Percentiles rank a stretch among this genome's conserved stretches.
Evolutionary conservation across 2,797 vertebrate species (phyloP).

Genomic region (Ctenopoma kingsleyae): DNA sequence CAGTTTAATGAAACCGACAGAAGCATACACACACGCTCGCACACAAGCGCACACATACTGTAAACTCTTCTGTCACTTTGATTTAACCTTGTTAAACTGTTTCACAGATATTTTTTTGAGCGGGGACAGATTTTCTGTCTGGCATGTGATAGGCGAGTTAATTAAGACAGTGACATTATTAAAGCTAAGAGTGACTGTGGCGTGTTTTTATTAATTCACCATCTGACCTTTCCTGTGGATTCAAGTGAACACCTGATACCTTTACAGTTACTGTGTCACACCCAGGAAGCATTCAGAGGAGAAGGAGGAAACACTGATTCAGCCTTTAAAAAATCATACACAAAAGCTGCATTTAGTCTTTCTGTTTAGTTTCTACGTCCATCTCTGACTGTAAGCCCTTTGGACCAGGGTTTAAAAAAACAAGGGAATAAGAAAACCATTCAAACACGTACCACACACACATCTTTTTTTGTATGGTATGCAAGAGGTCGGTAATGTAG

Average conservation of each 20-base stretch:
- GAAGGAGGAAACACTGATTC: slow-evolving; percentile 24
- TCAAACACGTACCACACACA: slow-evolving; percentile 11
- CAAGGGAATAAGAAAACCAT: background rate
- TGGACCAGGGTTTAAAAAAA: slow-evolving; percentile 15
- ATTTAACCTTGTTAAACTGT: slow-evolving; percentile 70
- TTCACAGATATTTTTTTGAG: slow-evolving; percentile 54
- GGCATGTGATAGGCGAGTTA: slow-evolving; percentile 68
- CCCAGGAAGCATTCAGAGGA: slow-evolving; percentile 19
- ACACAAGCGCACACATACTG: slow-evolving; percentile 13
- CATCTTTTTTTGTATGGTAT: slow-evolving; percentile 6
- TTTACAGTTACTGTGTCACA: slow-evolving; percentile 36
- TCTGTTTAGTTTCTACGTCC: slow-evolving; percentile 26
- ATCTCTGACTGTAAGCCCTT: slow-evolving; percentile 5
- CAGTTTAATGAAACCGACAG: slow-evolving; percentile 49
- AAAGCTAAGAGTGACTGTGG: slow-evolving; percentile 61
- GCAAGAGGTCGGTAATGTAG: slow-evolving; percentile 44
- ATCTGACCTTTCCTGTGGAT: slow-evolving; percentile 73
- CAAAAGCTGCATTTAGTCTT: slow-evolving; percentile 11
- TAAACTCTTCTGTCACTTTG: slow-evolving; percentile 64
- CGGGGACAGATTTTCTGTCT: slow-evolving; percentile 50
- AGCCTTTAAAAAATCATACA: slow-evolving; percentile 15
- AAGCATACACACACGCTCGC: background rate
- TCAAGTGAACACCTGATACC: slow-evolving; percentile 63
- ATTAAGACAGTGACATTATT: slow-evolving; percentile 82
- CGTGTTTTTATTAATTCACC: slow-evolving; percentile 79